Conservation (phyloP, 2,888 invertebrate genomes). For the Leistus spinibarbis region DNA sequence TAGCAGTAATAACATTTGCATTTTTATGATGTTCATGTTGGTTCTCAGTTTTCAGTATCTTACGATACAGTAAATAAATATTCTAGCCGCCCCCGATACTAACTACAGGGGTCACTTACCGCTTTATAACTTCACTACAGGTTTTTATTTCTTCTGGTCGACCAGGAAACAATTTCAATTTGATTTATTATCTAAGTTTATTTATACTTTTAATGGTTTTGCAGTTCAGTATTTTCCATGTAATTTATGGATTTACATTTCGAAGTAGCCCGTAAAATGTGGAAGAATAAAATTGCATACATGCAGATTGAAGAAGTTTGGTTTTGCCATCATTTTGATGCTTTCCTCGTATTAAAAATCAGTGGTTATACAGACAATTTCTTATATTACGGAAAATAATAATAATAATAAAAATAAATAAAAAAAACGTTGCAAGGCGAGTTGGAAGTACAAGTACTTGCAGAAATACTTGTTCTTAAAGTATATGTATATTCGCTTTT, state of each 20-base stretch:
- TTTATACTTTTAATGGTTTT: background rate
- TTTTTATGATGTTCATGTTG: background rate
- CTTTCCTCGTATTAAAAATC: background rate
- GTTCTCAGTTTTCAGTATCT: background rate
- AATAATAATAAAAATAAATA: too few species aligned
- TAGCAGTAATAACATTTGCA: conserved; percentile 15
- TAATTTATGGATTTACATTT: background rate
- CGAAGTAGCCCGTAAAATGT: background rate
- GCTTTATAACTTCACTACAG: conserved; percentile 4
- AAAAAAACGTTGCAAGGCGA: too few species aligned
- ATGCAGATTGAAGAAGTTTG: too few species aligned
- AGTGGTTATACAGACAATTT: too few species aligned
- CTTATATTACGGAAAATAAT: too few species aligned
- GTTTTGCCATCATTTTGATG: too few species aligned
- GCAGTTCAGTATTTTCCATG: background rate
- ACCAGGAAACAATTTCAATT: conserved; percentile 15
- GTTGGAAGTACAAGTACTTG: too few species aligned
- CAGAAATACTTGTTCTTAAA: too few species aligned
- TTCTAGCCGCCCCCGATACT: background rate
- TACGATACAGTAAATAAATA: conserved; percentile 1
- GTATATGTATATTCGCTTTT: background rate
- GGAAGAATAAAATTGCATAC: too few species aligned
- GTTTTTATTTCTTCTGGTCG: conserved; percentile 9
- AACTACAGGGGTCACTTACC: conserved; percentile 11
- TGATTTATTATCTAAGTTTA: background rate